Conservation (phyloP, 2,113 vertebrate species). For the Neodon shergylaensis region DNA sequence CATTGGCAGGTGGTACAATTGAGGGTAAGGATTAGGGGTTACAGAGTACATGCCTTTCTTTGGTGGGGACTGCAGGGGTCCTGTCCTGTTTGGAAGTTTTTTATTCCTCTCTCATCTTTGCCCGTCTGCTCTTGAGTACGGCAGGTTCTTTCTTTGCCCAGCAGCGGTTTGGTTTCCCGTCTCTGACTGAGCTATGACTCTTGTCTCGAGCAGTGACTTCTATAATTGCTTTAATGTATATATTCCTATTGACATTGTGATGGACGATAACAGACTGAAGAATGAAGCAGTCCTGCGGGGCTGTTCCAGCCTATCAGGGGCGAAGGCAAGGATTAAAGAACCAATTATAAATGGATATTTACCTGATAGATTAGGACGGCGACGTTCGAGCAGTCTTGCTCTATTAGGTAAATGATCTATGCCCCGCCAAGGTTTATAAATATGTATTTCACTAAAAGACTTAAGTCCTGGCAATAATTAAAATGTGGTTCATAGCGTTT, state of each 20-base stretch:
- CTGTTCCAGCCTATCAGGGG: conserved; percentile 17
- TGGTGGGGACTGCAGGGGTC: background rate
- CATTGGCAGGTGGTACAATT: background rate
- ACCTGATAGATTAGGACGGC: conserved; percentile 74
- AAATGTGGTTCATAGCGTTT: conserved; percentile 76
- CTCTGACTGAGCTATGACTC: background rate
- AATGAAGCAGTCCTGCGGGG: background rate
- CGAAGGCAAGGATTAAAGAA: conserved; percentile 71
- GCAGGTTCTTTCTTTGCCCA: background rate
- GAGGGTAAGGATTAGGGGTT: background rate
- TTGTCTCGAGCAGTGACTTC: background rate
- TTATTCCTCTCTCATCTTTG: rapidly evolving
- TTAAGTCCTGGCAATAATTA: conserved; percentile 81
- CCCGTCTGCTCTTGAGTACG: rapidly evolving
- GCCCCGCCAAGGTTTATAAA: conserved; percentile 81
- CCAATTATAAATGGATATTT: conserved; percentile 78
- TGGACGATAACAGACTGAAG: conserved; percentile 41
- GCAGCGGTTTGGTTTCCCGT: conserved; percentile 17
- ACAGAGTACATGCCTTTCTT: rapidly evolving
- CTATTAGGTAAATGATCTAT: conserved; percentile 82
- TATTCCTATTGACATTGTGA: conserved; percentile 61
- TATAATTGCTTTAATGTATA: conserved; percentile 49
- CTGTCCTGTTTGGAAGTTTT: rapidly evolving
- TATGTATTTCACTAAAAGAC: conserved; percentile 81
- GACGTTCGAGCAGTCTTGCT: conserved; percentile 66